Percentiles rank a stretch among this genome's conserved stretches.
phyloP scores from a whole-genome alignment of 2,888 invertebrate species.

The Tipula vernalis region DNA sequence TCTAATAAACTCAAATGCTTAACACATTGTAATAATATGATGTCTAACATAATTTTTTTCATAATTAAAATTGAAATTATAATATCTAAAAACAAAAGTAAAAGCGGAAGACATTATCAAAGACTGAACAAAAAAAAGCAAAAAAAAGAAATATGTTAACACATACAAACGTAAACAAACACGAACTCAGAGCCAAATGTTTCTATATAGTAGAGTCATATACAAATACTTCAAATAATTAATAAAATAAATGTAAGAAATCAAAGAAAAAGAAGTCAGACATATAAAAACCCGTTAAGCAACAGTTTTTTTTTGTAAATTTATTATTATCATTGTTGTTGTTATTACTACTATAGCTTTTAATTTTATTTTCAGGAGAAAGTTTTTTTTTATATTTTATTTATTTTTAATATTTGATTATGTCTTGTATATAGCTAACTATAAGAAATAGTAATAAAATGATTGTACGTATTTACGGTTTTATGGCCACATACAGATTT shows the following conservation, averaged over 20 bases:
- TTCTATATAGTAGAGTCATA: background rate
- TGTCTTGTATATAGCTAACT: background rate
- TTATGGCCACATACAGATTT: background rate
- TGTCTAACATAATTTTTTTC: background rate
- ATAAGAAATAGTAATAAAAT: background rate
- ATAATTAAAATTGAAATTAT: background rate
- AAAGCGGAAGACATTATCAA: conserved; percentile 4
- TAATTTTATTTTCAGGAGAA: background rate
- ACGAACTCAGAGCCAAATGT: background rate
- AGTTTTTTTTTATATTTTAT: background rate
- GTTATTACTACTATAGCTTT: background rate
- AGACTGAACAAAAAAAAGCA: background rate
- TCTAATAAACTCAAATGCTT: background rate
- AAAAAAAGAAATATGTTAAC: background rate
- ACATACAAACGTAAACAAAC: background rate
- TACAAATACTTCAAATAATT: background rate
- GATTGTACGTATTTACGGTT: background rate
- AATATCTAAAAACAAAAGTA: background rate
- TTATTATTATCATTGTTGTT: background rate
- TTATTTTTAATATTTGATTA: background rate
- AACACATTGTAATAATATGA: background rate
- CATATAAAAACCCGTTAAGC: conserved; percentile 4
- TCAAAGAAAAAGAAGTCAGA: background rate
- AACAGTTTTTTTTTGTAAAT: background rate
- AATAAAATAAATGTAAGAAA: background rate